Percentiles rank a stretch among this genome's conserved stretches.
Conservation (phyloP, 1,140 invertebrate genomes). For the Fragariocoptes setiger region DNA sequence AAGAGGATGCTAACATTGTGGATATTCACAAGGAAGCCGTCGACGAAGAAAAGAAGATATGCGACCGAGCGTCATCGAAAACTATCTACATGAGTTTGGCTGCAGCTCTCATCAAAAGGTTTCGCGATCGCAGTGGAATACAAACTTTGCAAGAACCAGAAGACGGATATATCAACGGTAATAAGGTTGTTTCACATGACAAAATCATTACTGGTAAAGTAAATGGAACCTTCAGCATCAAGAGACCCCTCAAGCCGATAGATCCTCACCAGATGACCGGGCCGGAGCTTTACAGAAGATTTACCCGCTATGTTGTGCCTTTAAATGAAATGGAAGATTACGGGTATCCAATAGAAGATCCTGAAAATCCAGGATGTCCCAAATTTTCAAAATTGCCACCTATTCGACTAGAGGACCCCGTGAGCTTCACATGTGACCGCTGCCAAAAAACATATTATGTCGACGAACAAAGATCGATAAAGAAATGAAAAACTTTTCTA, state of each 20-base stretch:
- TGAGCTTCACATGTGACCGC: slow-evolving; percentile 31
- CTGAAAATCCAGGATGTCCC: slow-evolving; percentile 24
- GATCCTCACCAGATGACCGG: slow-evolving; percentile 12
- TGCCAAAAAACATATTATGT: slow-evolving; percentile 47
- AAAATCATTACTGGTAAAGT: not conserved
- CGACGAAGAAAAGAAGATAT: not conserved
- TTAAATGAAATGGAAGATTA: slow-evolving; percentile 45
- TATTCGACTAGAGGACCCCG: slow-evolving; percentile 1
- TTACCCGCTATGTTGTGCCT: slow-evolving; percentile 28
- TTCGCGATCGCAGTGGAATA: not conserved
- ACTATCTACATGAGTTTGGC: not conserved
- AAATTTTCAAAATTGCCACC: too few species aligned
- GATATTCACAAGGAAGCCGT: not conserved
- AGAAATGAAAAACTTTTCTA: too few species aligned
- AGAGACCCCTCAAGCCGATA: slow-evolving; percentile 15
- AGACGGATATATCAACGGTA: not conserved
- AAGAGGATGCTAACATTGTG: not conserved
- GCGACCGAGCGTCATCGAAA: not conserved
- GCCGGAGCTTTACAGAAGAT: slow-evolving; percentile 17
- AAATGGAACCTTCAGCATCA: slow-evolving; percentile 23
- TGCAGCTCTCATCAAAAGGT: not conserved
- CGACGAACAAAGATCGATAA: too few species aligned
- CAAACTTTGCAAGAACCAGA: not conserved
- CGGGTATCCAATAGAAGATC: slow-evolving; percentile 42
- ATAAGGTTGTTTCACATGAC: not conserved